phyloP scores from a whole-genome alignment of 2,888 invertebrate species.

The Cryptocheilus praepositus region DNA sequence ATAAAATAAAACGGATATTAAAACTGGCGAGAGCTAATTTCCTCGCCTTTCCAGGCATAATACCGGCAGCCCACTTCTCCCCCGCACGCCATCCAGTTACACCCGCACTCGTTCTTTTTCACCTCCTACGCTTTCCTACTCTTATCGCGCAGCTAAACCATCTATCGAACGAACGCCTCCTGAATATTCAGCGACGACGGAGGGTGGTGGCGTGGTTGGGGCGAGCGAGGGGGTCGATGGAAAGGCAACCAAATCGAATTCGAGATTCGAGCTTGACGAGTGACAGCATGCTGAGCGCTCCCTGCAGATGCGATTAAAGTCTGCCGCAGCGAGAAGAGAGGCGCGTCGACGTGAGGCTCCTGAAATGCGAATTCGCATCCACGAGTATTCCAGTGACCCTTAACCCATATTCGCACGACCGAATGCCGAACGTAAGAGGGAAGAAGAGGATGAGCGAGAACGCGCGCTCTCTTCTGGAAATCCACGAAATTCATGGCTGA shows the following conservation, averaged over 20 bases:
- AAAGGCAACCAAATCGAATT: constrained; percentile 59
- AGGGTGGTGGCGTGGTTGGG: neutral
- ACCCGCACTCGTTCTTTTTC: constrained; percentile 18
- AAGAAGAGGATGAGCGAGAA: constrained; percentile 23
- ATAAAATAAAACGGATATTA: constrained; percentile 70
- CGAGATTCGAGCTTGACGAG: constrained; percentile 59
- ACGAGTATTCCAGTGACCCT: constrained; percentile 31
- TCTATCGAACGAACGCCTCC: constrained; percentile 62
- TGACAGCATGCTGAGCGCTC: constrained; percentile 45
- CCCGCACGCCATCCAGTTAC: constrained; percentile 10
- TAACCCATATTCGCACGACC: constrained; percentile 36
- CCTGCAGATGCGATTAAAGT: constrained; percentile 54
- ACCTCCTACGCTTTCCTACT: constrained; percentile 26
- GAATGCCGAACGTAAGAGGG: neutral
- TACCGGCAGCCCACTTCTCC: constrained; percentile 29
- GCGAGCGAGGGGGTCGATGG: constrained; percentile 7
- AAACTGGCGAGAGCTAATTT: constrained; percentile 67
- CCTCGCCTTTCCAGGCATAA: constrained; percentile 58
- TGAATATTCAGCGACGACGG: constrained; percentile 62
- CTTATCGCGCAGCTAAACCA: constrained; percentile 57
- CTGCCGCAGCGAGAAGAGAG: constrained; percentile 28
- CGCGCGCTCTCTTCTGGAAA: constrained; percentile 22
- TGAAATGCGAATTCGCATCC: constrained; percentile 45
- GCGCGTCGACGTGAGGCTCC: constrained; percentile 44
- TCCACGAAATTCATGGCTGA: constrained; percentile 10